Evolutionary conservation across 2,888 invertebrate genomes (phyloP).

Genomic region (Platypus cylindrus): DNA sequence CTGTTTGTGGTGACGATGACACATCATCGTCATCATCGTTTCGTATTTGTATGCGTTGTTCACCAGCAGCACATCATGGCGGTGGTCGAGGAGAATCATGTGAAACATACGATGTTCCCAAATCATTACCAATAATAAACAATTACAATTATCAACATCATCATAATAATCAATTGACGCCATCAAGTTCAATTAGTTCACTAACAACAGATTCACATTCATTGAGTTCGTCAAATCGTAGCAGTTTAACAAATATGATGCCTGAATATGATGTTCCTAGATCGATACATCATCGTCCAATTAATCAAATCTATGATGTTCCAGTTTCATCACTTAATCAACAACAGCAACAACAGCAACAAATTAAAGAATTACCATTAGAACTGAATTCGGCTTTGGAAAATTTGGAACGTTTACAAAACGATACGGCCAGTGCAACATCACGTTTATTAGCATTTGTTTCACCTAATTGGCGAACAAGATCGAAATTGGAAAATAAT

Average conservation of each 20-base stretch:
- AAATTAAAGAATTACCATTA: slow-evolving; percentile 52
- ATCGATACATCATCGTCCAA: slow-evolving; percentile 33
- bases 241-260: slow-evolving; percentile 38
- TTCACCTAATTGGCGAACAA: slow-evolving; percentile 68
- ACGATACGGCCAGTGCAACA: slow-evolving; percentile 71
- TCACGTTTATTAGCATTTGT: slow-evolving; percentile 67
- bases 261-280: slow-evolving; percentile 60
- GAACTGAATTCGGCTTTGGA: slow-evolving; percentile 66
- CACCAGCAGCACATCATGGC: slow-evolving; percentile 38
- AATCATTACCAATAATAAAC: slow-evolving; percentile 33
- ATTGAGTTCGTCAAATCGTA: slow-evolving; percentile 41
- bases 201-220: slow-evolving; percentile 45
- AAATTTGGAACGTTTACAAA: slow-evolving; percentile 53
- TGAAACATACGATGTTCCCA: slow-evolving; percentile 53
- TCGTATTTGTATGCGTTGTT: slow-evolving; percentile 39
- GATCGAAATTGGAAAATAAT: slow-evolving; percentile 63
- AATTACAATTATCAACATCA: too few relatives aligned
- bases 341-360: too few relatives aligned
- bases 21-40: too few relatives aligned
- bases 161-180: slow-evolving; percentile 10
- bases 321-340: slow-evolving; percentile 36
- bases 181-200: slow-evolving; percentile 44
- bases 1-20: slow-evolving; percentile 42
- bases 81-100: slow-evolving; percentile 32
- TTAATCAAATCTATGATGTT: slow-evolving; percentile 45